These are phyloP conservation scores for Cynaeus angustus DNA, from an alignment of 2,888 invertebrate species.

Conservation along the genomic window DNA sequence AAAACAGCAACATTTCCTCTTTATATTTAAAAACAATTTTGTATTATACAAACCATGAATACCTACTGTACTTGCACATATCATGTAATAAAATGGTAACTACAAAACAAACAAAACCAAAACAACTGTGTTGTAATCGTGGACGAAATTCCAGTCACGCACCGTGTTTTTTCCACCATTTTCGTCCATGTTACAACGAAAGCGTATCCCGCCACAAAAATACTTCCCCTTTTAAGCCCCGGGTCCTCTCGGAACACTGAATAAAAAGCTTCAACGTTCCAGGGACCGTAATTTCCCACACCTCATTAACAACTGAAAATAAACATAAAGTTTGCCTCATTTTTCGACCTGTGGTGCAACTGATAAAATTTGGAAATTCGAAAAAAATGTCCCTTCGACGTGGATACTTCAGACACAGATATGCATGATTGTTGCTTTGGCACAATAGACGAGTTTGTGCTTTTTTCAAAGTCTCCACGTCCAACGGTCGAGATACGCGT, in stretches of 20 bases:
- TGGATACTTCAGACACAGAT: too few species aligned
- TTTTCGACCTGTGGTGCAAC: not conserved
- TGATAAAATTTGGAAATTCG: not conserved
- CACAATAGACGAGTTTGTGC: not conserved
- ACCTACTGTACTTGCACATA: conserved; percentile 38
- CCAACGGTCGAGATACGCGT: conserved; percentile 28
- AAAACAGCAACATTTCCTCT: conserved; percentile 19
- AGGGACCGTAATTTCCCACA: not conserved
- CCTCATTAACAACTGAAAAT: conserved; percentile 4
- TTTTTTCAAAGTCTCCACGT: not conserved
- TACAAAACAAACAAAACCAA: conserved; percentile 10
- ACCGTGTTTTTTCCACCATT: not conserved
- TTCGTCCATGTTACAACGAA: conserved; percentile 10
- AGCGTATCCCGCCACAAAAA: conserved; percentile 27
- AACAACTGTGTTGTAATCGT: not conserved
- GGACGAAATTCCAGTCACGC: conserved; percentile 11
- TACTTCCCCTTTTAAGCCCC: not conserved
- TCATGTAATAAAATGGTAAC: conserved; percentile 33
- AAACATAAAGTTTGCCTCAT: not conserved
- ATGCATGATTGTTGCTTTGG: too few species aligned
- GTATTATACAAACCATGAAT: conserved; percentile 35
- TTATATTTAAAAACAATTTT: conserved; percentile 40
- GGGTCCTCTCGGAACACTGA: not conserved
- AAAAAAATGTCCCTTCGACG: too few species aligned
- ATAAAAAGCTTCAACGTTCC: not conserved